Conservation (phyloP, 2,113 vertebrate species). For the Leptosomus discolor region DNA sequence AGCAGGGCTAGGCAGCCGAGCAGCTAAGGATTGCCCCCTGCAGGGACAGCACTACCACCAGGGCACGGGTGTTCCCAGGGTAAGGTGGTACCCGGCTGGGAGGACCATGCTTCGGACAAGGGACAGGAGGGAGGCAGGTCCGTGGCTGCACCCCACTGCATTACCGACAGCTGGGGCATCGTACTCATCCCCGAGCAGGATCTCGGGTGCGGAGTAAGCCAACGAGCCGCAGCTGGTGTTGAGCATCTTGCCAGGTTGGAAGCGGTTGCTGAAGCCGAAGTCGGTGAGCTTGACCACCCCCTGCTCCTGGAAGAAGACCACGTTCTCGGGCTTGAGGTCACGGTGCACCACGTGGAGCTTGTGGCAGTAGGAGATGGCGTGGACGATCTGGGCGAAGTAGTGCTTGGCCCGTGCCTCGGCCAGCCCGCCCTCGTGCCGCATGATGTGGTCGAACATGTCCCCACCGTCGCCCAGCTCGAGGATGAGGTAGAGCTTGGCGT, state of each 20-base stretch:
- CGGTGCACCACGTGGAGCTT: slow-evolving; percentile 87
- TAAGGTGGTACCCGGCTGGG: neutral
- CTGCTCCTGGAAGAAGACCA: slow-evolving; percentile 88
- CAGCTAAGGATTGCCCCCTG: neutral
- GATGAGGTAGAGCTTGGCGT: slow-evolving; percentile 87
- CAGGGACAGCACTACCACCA: neutral
- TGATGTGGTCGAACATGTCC: slow-evolving; percentile 89
- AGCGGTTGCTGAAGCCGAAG: slow-evolving; percentile 89
- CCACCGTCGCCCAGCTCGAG: slow-evolving; percentile 88
- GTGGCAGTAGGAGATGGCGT: slow-evolving; percentile 87
- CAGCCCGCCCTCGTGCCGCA: slow-evolving; percentile 83
- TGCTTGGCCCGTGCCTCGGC: slow-evolving; percentile 79
- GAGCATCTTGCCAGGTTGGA: slow-evolving; percentile 86
- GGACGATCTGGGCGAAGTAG: slow-evolving; percentile 87
- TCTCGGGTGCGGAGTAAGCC: slow-evolving; percentile 87
- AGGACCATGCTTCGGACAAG: neutral
- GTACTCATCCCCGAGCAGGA: slow-evolving; percentile 87
- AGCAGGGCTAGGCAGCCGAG: neutral
- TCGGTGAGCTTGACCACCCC: slow-evolving; percentile 87
- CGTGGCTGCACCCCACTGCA: neutral
- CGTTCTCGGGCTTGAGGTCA: slow-evolving; percentile 89
- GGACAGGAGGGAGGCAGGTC: neutral
- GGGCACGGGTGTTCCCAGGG: neutral
- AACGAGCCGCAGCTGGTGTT: slow-evolving; percentile 88
- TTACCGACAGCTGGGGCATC: slow-evolving; percentile 87